phyloP scores from a whole-genome alignment of 2,797 vertebrate species.

The Megaceryle alcyon region DNA sequence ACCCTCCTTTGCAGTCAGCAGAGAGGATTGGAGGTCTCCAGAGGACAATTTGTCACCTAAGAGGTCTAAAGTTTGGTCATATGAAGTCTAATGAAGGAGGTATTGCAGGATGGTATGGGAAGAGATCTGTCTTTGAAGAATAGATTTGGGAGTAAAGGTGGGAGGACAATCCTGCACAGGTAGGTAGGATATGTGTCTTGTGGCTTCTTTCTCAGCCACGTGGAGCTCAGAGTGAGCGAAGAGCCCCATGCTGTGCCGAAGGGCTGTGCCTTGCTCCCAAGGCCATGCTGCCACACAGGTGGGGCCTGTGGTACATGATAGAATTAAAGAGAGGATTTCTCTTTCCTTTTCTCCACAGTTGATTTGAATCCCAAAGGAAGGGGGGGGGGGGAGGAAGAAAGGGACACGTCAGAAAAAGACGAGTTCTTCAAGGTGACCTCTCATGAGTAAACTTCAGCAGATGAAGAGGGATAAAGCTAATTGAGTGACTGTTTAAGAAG shows the following conservation, averaged over 20 bases:
- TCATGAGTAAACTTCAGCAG: neutral
- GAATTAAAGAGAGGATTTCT: neutral
- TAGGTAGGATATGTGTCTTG: neutral
- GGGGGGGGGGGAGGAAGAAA: fast-evolving
- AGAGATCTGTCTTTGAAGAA: neutral
- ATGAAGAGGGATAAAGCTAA: conserved; percentile 2
- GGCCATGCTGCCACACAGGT: neutral
- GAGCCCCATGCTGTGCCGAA: fast-evolving
- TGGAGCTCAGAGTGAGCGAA: neutral
- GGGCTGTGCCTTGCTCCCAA: neutral
- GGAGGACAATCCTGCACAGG: neutral
- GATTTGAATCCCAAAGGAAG: neutral
- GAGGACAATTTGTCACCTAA: neutral
- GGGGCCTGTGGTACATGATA: neutral
- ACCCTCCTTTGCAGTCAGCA: neutral
- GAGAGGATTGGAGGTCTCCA: neutral
- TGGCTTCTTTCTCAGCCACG: fast-evolving
- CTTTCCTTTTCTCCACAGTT: neutral
- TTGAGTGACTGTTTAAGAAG: neutral
- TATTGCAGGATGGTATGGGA: neutral
- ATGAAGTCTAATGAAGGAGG: neutral
- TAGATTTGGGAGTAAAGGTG: neutral
- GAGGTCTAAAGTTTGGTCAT: neutral
- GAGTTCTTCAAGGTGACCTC: neutral
- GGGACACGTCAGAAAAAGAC: neutral